A percentile compares a stretch with the other conserved stretches of the same genome.
These are phyloP conservation scores for Drosophila yooni DNA, from an alignment of 2,888 invertebrate genomes.

Conservation along the genomic window DNA sequence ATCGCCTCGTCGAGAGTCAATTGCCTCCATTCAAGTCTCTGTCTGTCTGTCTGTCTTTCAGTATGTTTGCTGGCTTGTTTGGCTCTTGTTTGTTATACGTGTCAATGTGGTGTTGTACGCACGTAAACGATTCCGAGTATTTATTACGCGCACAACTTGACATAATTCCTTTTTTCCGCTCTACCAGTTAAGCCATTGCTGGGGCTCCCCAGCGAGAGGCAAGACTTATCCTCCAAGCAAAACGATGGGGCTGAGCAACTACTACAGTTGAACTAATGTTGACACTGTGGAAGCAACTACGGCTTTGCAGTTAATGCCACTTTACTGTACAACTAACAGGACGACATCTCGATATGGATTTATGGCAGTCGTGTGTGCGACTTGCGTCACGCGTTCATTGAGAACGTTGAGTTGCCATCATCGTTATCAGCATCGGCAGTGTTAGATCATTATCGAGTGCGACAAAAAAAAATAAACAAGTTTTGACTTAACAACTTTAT, in stretches of 20 bases:
- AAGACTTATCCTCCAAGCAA: conserved; percentile 5
- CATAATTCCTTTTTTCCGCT: conserved; percentile 79
- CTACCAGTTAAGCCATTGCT: conserved; percentile 49
- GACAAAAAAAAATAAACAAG: conserved; percentile 48
- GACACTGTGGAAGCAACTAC: conserved; percentile 22
- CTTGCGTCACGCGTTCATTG: conserved; percentile 48
- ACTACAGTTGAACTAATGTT: conserved; percentile 59
- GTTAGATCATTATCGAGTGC: conserved; percentile 34
- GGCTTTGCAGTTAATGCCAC: conserved; percentile 40
- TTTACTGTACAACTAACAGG: conserved; percentile 27
- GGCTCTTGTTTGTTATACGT: conserved; percentile 68
- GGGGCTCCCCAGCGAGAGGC: conserved; percentile 20
- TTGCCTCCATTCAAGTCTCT: conserved; percentile 35
- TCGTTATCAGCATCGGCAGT: conserved; percentile 26
- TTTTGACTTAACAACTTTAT: conserved; percentile 80
- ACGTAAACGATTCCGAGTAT: conserved; percentile 80
- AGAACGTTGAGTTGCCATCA: conserved; percentile 63
- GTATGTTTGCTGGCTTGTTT: conserved; percentile 43
- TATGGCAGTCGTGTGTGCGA: conserved; percentile 56
- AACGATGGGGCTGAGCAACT: conserved; percentile 47
- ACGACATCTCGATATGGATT: conserved; percentile 73
- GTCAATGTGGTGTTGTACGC: conserved; percentile 71
- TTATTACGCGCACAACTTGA: conserved; percentile 82
- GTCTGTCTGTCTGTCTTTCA: conserved; percentile 8
- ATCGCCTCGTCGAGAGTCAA: conserved; percentile 32